These are phyloP conservation scores for Yponomeuta malinellus DNA, from an alignment of 2,888 invertebrate genomes.

Conservation along the genomic window DNA sequence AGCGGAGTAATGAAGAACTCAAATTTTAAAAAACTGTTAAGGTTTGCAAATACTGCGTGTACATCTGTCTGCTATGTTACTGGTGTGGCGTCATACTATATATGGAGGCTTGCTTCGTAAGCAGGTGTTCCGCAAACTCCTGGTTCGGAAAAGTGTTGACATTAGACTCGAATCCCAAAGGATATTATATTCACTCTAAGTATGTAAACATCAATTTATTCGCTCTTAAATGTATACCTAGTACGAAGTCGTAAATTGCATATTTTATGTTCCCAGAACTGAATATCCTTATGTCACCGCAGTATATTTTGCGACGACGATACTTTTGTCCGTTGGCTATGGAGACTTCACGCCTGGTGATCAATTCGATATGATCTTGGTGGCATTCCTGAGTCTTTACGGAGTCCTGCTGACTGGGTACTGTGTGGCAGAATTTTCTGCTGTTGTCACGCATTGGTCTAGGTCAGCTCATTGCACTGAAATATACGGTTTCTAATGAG, in stretches of 20 bases:
- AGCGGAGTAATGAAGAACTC: too few species aligned
- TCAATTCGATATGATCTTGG: conserved; percentile 57
- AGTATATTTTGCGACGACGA: conserved; percentile 63
- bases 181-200: not conserved
- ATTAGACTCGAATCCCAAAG: conserved; percentile 29
- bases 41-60: conserved; percentile 64
- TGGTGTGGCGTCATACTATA: conserved; percentile 71
- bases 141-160: conserved; percentile 62
- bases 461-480: conserved; percentile 36
- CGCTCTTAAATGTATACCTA: not conserved
- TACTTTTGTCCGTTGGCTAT: conserved; percentile 60
- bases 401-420: conserved; percentile 67
- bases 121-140: conserved; percentile 60
- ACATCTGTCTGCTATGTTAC: conserved; percentile 60
- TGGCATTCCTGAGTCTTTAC: conserved; percentile 62
- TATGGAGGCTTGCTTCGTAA: conserved; percentile 69
- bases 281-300: conserved; percentile 53
- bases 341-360: conserved; percentile 67
- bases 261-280: conserved; percentile 35
- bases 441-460: conserved; percentile 64
- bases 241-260: not conserved
- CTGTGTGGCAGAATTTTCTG: conserved; percentile 69
- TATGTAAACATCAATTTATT: conserved; percentile 2
- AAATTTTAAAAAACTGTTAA: conserved; percentile 26
- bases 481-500: too few species aligned